Evolutionary conservation across 1,140 invertebrate genomes (phyloP), one percentile per base, ranked within the genome.

Genomic region (Nylanderia fulva): DNA sequence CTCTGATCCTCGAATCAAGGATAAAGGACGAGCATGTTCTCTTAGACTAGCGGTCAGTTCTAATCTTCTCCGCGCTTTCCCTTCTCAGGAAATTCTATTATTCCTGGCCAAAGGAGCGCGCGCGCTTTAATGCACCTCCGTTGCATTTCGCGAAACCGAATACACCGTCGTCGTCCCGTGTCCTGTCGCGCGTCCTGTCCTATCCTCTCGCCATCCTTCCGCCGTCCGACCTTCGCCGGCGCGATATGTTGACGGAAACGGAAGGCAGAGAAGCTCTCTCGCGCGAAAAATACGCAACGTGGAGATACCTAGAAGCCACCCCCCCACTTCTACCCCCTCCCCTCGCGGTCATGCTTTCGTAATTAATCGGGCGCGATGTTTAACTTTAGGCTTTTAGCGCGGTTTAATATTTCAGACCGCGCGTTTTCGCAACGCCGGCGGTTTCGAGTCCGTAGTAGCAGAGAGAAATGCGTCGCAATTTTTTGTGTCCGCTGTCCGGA

Each of bases 361-460:
- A 82, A 82, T 82, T 82, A 82, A 82, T 82, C 77, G 77, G 54
- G 66, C 36, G 77, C 64, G 77, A 82, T 82, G 77, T 82, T 82
- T 82, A 82, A 82, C 77, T 82, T 82, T 82, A 82, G 77, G 77
- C 66, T 82, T 82, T 82, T 82, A 82, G 66, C 77, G 52, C 66
- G 66, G 77, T 82, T 82, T 82, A 82, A 82, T 82, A 82, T 82
- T 82, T 82, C 77, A 82, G 52, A 58, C 66, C 66, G 66, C 24
- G 52, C 66, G 66, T 72, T 72, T 36, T 80, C 77, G 77, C 64
- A 80, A 36, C 63, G 36, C 48, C 18, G 8, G 33, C 13, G 48
- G 18, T 74, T 74, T 77, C 45, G 2, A 33, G 39, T n/a, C n/a
- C 29, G 76, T 68, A n/a, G n/a, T n/a, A 24, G 77, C 77, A 72